These are phyloP conservation scores for Gracilinanus agilis DNA, from an alignment of 2,113 vertebrate species.

Conservation along the genomic window DNA sequence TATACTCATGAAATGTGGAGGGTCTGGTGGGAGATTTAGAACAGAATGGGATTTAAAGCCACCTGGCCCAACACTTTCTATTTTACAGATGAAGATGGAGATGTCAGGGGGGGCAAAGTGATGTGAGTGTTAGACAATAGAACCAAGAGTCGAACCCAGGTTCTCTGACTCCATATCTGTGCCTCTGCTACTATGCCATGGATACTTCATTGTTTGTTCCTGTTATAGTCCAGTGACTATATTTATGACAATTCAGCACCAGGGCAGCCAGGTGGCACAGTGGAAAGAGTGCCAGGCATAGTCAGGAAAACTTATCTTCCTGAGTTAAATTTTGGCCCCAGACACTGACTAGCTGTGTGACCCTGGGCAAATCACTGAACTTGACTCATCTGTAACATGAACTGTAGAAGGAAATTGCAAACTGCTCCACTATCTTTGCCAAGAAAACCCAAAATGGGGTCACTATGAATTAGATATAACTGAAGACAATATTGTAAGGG, in stretches of 20 bases:
- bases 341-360: no score
- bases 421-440: no score
- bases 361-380: no score
- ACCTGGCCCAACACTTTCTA: neutral
- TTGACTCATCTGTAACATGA: no score
- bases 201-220: slow-evolving; percentile 11
- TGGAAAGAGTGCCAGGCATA: no score
- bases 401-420: no score
- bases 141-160: neutral
- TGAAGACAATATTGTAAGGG: neutral
- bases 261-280: no score
- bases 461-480: no score
- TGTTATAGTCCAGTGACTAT: neutral
- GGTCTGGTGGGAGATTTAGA: neutral
- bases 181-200: no score
- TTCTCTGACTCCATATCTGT: neutral
- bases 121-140: neutral
- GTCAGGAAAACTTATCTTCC: no score
- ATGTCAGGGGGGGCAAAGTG: neutral
- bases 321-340: no score
- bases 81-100: neutral
- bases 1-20: neutral
- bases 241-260: neutral
- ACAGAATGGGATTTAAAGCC: neutral
- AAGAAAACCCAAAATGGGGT: no score